These are phyloP conservation scores for Picathartes gymnocephalus DNA, from an alignment of 2,113 vertebrate genomes.

Conservation along the genomic window DNA sequence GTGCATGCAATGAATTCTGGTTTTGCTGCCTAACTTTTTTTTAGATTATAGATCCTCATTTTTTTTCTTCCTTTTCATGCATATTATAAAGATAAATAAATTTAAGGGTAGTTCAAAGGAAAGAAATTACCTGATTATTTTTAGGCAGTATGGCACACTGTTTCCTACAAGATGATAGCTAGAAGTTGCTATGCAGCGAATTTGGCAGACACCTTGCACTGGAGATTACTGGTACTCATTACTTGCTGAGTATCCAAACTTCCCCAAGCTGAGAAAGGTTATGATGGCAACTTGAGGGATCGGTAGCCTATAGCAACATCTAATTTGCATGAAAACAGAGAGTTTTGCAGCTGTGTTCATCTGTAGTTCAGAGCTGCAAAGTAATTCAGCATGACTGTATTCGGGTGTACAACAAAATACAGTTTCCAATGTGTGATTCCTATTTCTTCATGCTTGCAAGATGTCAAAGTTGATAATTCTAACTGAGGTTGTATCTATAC, in stretches of 20 bases:
- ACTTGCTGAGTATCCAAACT: not conserved
- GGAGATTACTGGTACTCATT: not conserved
- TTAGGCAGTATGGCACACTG: not conserved
- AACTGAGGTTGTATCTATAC: not conserved
- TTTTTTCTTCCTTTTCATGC: not conserved
- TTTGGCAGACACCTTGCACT: not conserved
- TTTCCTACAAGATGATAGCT: not conserved
- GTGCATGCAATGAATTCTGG: not conserved
- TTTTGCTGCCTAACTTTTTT: not conserved
- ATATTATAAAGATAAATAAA: not conserved
- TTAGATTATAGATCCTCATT: not conserved
- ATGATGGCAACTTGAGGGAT: not conserved
- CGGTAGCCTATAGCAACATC: not conserved
- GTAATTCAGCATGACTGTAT: not conserved
- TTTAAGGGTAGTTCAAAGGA: not conserved
- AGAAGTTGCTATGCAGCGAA: not conserved
- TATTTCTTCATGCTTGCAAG: not conserved
- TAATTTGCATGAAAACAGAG: slow-evolving; percentile 21
- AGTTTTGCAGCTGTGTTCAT: not conserved
- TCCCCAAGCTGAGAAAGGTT: not conserved
- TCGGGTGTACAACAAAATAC: not conserved
- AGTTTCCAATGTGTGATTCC: not conserved
- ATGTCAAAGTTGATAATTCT: not conserved
- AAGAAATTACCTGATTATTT: not conserved
- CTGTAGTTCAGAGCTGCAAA: not conserved